A percentile compares a stretch with the other conserved stretches of the same genome.
Conservation (phyloP, 2,113 vertebrate genomes). For the Limanda limanda region DNA sequence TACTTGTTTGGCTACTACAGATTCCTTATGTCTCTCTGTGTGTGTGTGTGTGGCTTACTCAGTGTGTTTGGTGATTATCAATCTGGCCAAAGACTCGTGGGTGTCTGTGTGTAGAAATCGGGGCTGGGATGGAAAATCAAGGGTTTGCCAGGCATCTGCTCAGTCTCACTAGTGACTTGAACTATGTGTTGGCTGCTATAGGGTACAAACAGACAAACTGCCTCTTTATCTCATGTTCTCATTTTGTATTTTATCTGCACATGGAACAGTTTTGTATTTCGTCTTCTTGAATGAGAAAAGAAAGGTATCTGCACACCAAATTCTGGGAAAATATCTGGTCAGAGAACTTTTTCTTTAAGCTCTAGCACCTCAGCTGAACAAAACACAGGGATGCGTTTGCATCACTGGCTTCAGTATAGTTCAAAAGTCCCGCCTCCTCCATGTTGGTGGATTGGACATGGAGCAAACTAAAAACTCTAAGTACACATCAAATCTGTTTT, state of each 20-base stretch:
- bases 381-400: neutral
- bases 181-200: constrained; percentile 38
- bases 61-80: constrained; percentile 44
- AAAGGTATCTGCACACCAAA: too few species aligned
- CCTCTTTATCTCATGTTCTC: constrained; percentile 25
- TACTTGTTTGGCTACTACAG: neutral
- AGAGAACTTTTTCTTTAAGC: too few species aligned
- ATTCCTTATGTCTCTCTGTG: constrained; percentile 18
- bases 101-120: constrained; percentile 51
- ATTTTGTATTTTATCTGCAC: constrained; percentile 14
- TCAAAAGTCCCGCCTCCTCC: too few species aligned
- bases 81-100: constrained; percentile 44
- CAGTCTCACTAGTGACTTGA: constrained; percentile 55
- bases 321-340: too few species aligned
- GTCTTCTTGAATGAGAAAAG: too few species aligned
- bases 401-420: too few species aligned
- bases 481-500: too few species aligned
- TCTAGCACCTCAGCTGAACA: too few species aligned
- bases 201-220: constrained; percentile 15
- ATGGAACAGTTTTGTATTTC: neutral
- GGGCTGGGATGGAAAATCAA: constrained; percentile 51
- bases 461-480: too few species aligned
- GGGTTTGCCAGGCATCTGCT: constrained; percentile 72
- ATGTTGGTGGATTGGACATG: too few species aligned
- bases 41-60: constrained; percentile 12